Conservation (phyloP, 2,888 invertebrate species). For the Podotricha telesiphe region DNA sequence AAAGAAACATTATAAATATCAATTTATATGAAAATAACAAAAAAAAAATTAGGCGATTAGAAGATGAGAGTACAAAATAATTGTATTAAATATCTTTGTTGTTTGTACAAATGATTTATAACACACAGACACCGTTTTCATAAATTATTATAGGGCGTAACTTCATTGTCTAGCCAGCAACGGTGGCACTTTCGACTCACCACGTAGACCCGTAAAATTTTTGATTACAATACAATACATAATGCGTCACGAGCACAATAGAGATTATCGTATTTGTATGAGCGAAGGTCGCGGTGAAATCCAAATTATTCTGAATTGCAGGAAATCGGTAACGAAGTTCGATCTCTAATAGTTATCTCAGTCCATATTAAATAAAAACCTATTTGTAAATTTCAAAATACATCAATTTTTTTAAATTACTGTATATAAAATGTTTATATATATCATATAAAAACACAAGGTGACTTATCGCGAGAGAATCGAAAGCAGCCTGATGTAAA, state of each 20-base stretch:
- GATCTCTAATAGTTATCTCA: conserved; percentile 29
- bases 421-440: too few relatives aligned
- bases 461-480: too few relatives aligned
- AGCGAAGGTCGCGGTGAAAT: conserved; percentile 40
- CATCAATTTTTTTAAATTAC: too few relatives aligned
- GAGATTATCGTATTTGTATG: conserved; percentile 36
- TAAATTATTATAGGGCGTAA: not conserved
- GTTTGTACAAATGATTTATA: not conserved
- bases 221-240: conserved; percentile 40
- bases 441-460: too few relatives aligned
- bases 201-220: conserved; percentile 21
- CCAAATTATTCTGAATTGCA: conserved; percentile 37
- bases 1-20: too few relatives aligned
- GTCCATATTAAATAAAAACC: not conserved
- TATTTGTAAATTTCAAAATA: too few relatives aligned
- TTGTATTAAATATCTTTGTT: not conserved
- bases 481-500: too few relatives aligned
- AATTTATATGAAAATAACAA: too few relatives aligned
- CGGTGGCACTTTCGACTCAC: conserved; percentile 3
- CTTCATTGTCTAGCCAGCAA: not conserved
- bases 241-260: conserved; percentile 33
- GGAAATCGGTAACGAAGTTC: conserved; percentile 28
- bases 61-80: too few relatives aligned
- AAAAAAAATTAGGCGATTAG: too few relatives aligned
- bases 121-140: not conserved